Base-by-base conservation (phyloP, 2,888 invertebrate species). In the Aspidiotus destructor region DNA sequence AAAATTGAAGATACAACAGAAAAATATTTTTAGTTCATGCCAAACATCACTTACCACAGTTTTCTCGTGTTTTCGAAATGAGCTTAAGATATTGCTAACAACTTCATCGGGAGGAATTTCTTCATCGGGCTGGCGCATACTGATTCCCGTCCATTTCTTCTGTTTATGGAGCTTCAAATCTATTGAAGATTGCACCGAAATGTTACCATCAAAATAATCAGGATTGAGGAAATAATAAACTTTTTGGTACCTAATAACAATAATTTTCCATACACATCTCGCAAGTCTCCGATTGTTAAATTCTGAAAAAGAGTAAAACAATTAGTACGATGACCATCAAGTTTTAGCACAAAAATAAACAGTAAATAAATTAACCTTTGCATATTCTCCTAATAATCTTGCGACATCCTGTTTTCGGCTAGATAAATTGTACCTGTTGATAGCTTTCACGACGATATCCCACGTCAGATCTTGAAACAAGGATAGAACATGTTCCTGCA, bases 381-480 rank as follows among this genome's bases (percentile, higher is more conserved):
- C 57, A 11, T 44, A 57, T 44, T 65, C 65, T 41, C 55, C 16
- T 10, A 65, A n/a, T 57, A 65, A 44, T 57, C 28, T 55, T 15
- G 41, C 65, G 13, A 65, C 57, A 55, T 65, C 65, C 10, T 41
- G 1, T 48, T 44, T 65, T 15, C 41, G 41, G 11, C 13, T 57
- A 8, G 65, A 58, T 13, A 65, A 28, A 44, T 65, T 65, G 44
- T 55, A 58, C 40, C 57, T 65, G 5, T n/a, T 8, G 8, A 57
- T 9, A 2, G 64, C 64, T 55, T 41, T 53, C 41, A 55, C 42
- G 15, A 64, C 11, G 40, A 42, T 28, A 44, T 55, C 55, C 65
- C 65, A 65, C 11, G 65, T 40, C n/a, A 64, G 8, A 8, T 44
- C 28, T 57, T 65, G 57, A 44, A 65, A 65, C 16, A 57, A 16